Evolutionary conservation across 2,888 invertebrate genomes (phyloP).

Genomic region (Zeuzera pyrina): DNA sequence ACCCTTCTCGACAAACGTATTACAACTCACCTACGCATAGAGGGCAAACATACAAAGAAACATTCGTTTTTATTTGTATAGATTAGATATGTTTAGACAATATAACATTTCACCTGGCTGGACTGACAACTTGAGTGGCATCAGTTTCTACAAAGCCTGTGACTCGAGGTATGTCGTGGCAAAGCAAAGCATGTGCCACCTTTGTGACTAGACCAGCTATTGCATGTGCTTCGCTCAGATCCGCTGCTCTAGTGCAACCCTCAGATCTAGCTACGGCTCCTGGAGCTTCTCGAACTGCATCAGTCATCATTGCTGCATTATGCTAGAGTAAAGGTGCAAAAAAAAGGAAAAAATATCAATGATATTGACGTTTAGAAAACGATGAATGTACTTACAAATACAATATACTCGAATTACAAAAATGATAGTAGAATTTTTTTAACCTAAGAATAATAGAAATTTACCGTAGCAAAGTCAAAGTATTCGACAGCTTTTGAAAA

Average conservation of each 20-base stretch:
- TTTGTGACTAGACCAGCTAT: slow-evolving; percentile 48
- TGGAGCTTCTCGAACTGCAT: slow-evolving; percentile 41
- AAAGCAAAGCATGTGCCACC: slow-evolving; percentile 47
- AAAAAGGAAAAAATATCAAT: slow-evolving; percentile 4
- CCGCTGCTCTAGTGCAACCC: slow-evolving; percentile 37
- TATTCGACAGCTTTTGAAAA: slow-evolving; percentile 58
- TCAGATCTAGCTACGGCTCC: slow-evolving; percentile 32
- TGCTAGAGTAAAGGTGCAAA: too few species aligned
- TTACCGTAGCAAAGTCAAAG: slow-evolving; percentile 55
- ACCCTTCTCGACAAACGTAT: too few species aligned
- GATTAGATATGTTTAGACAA: too few species aligned
- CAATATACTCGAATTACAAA: too few species aligned
- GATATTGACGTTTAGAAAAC: too few species aligned
- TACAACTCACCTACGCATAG: too few species aligned
- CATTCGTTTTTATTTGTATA: too few species aligned
- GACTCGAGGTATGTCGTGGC: slow-evolving; percentile 45
- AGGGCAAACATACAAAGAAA: too few species aligned
- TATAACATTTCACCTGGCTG: too few species aligned
- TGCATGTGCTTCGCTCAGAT: slow-evolving; percentile 61
- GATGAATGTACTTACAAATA: too few species aligned
- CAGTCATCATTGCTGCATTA: slow-evolving; percentile 49
- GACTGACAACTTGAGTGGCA: slow-evolving; percentile 44
- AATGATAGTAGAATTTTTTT: too few species aligned
- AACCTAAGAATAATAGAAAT: neutral
- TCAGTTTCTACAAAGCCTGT: slow-evolving; percentile 56